Base-by-base conservation (phyloP, 2,888 invertebrate species). In the Cyclophora albipunctata region DNA sequence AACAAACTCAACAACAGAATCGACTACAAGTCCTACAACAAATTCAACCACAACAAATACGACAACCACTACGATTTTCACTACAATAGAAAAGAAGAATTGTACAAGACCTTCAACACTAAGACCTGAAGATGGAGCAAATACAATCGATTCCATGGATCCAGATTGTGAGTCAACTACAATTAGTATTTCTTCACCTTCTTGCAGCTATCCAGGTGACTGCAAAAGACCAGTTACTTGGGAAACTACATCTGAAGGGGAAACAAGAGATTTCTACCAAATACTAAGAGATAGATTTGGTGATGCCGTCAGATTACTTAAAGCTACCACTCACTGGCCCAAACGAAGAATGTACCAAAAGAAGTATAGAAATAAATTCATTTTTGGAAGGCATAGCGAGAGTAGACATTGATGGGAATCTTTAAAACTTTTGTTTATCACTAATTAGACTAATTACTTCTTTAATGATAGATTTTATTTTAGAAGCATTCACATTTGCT, bases 231-330 rank as follows among this genome's bases (percentile, higher is more conserved):
- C 84, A 1, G 46, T 49, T 1, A 76, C 77, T 2, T 87, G 87
- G 87, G 83, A 83, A 53, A 85, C 84, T 0, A 86, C 87, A n/a
- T 46, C 57, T 2, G 51, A 55, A 42, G 80, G 78, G 2, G 86
- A 87, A 65, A 78, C 68, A 0, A 76, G 84, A 60, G 86, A 87
- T 51, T 83, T 82, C 45, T 77, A 67, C 35, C 78, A 78, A 65
- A 75, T 86, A 53, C 58, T 86, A 3, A 76, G 59, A 56, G 69
- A 72, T 7, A 66, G 68, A 5, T 84, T 62, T 50, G 83, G 84
- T 0, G 59, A 72, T 49, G 62, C 67, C 40, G 57, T 80, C 0
- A 69, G 61, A 50, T 7, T 78, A 7, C 53, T 83, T 44, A 71
- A 62, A 57, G 71, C 63, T 42, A 83, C 81, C 0, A 83, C 82